Evolutionary conservation across 2,797 vertebrate species (phyloP), one percentile per base, ranked within the genome.

Genomic region (Oreochromis grahami): DNA sequence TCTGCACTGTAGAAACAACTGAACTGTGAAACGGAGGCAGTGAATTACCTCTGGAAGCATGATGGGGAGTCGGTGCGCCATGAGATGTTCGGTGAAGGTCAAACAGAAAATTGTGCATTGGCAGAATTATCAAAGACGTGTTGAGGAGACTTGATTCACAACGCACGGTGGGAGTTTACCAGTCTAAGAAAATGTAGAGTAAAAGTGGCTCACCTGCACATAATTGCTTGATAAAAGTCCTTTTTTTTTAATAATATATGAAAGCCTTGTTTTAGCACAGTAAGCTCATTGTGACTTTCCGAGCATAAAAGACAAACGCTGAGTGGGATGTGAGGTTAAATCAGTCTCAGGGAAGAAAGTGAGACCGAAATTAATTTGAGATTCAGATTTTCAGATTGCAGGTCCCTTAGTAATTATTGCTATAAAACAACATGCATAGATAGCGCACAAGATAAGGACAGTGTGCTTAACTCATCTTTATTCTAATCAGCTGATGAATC

Each of bases 41-140:
- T 89, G 92, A 94, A 93, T 95, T 94, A 93, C 90, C 89, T 78
- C 84, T 80, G 90, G 88, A 94, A 90, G 88, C 90, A 45, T 85
- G 92, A 91, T 89, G 86, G 85, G 76, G 65, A 91, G 91, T 85
- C 24, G 11, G 81, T 83, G 90, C 81, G 82, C 53, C 29, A 85
- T 85, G 84, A 80, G 88, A 87, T 78, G 91, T 84, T 70, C 55
- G 84, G 53, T 93, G 91, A 93, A 94, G 94, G 94, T 96, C 93
- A 94, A 81, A 92, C 15, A 36, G 84, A 86, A 89, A 93, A 87
- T 79, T 77, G 34, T 56, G 77, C 84, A 90, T 93, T 90, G 81
- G 79, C 76, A 55, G 84, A 90, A 87, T 91, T 84, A 84, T 93
- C 81, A 89, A 87, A 90, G 87, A 85, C 76, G 45, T 21, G 79